Evolutionary conservation across 2,113 vertebrate species (phyloP).

Genomic region (Bambusicola thoracicus): DNA sequence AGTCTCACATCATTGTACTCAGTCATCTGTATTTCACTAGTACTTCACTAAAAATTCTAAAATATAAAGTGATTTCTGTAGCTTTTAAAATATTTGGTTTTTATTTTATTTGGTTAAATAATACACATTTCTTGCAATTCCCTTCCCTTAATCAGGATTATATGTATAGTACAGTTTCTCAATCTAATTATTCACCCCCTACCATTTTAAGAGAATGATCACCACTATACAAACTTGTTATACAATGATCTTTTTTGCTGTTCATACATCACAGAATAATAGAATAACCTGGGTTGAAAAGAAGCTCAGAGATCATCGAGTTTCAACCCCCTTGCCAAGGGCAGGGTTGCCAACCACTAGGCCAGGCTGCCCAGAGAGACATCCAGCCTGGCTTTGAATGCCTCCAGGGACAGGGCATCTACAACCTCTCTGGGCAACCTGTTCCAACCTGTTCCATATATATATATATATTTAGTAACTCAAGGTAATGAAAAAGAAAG

Average conservation of each 20-base stretch:
- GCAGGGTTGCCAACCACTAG: too few relatives aligned
- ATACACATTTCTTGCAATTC: neutral
- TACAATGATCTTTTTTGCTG: neutral
- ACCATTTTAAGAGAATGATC: neutral
- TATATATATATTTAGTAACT: neutral
- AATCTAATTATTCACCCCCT: neutral
- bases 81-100: neutral
- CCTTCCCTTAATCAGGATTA: neutral
- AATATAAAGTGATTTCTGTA: neutral
- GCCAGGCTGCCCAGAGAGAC: too few relatives aligned
- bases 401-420: too few relatives aligned
- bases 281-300: too few relatives aligned
- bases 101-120: neutral
- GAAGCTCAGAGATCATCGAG: too few relatives aligned
- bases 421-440: too few relatives aligned
- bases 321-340: too few relatives aligned
- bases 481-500: neutral
- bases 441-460: too few relatives aligned
- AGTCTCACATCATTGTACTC: neutral
- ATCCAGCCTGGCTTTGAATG: too few relatives aligned
- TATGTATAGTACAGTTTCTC: neutral
- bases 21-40: neutral
- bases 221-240: neutral
- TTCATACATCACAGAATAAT: too few relatives aligned
- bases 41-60: neutral